Conservation (phyloP, 2,113 vertebrate species). For the Myrmophylax atrothorax region DNA sequence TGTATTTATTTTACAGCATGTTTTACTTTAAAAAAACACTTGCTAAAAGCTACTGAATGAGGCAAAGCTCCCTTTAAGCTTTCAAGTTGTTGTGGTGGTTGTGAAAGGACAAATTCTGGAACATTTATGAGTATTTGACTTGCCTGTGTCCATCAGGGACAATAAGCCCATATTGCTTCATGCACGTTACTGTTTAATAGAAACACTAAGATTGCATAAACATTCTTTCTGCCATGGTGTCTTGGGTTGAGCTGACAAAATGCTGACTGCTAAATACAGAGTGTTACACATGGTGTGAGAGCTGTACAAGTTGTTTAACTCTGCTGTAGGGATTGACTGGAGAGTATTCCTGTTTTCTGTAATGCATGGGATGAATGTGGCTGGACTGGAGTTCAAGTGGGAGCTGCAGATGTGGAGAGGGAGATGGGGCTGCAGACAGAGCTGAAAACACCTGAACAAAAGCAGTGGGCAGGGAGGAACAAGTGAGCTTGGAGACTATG, state of each 20-base stretch:
- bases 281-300: background rate
- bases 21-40: background rate
- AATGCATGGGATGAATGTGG: background rate
- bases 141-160: background rate
- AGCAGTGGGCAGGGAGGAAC: background rate
- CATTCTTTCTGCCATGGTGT: background rate
- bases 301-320: background rate
- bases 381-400: background rate
- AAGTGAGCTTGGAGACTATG: background rate
- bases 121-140: background rate
- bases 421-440: background rate
- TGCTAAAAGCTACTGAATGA: background rate
- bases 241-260: no score
- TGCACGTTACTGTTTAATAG: background rate
- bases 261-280: no score
- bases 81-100: background rate
- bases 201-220: background rate
- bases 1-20: background rate
- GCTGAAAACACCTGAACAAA: background rate
- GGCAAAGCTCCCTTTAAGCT: background rate
- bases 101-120: background rate
- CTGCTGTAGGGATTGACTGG: background rate
- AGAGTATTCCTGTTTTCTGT: background rate
- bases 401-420: constrained; percentile 1
- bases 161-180: background rate